Conservation (phyloP, 1,140 invertebrate species). For the Drosophila watanabei region DNA sequence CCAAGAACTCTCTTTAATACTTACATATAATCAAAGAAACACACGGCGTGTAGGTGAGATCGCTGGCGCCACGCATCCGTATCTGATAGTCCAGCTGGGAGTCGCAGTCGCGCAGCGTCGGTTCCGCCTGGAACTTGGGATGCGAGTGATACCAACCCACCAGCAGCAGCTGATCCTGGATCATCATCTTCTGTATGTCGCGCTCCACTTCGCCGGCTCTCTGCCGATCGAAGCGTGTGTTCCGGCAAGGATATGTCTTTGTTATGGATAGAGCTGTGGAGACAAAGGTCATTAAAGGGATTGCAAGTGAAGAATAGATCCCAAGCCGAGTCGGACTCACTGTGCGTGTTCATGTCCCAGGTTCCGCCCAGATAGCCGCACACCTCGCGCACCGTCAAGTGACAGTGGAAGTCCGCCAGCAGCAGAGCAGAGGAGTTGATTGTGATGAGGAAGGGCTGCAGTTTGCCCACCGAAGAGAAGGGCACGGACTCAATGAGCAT, state of each 20-base stretch:
- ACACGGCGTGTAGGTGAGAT: slow-evolving; percentile 96
- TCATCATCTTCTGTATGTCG: slow-evolving; percentile 93
- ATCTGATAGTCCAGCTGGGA: slow-evolving; percentile 98
- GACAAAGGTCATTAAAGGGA: slow-evolving; percentile 4
- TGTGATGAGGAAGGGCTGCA: slow-evolving; percentile 96
- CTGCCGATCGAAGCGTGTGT: slow-evolving; percentile 92
- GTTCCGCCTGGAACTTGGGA: slow-evolving; percentile 94
- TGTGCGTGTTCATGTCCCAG: slow-evolving; percentile 97
- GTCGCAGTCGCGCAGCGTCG: slow-evolving; percentile 95
- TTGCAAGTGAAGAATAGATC: background rate
- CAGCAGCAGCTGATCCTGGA: slow-evolving; percentile 92
- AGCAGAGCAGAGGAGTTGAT: slow-evolving; percentile 95
- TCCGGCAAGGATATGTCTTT: slow-evolving; percentile 95
- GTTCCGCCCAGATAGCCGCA: slow-evolving; percentile 97
- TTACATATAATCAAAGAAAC: slow-evolving; percentile 97
- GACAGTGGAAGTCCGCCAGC: slow-evolving; percentile 97
- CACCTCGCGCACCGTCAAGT: slow-evolving; percentile 96
- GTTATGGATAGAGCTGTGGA: slow-evolving; percentile 92
- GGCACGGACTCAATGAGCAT: slow-evolving; percentile 95
- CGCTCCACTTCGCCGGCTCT: slow-evolving; percentile 90
- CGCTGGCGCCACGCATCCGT: slow-evolving; percentile 95
- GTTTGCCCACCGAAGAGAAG: slow-evolving; percentile 94
- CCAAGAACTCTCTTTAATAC: slow-evolving; percentile 31
- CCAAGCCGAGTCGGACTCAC: slow-evolving; percentile 88
- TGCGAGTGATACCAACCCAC: slow-evolving; percentile 99